These are phyloP conservation scores for Halichondria panicea DNA, from an alignment of 37 sponge, comb jelly and placozoan species.

Conservation along the genomic window DNA sequence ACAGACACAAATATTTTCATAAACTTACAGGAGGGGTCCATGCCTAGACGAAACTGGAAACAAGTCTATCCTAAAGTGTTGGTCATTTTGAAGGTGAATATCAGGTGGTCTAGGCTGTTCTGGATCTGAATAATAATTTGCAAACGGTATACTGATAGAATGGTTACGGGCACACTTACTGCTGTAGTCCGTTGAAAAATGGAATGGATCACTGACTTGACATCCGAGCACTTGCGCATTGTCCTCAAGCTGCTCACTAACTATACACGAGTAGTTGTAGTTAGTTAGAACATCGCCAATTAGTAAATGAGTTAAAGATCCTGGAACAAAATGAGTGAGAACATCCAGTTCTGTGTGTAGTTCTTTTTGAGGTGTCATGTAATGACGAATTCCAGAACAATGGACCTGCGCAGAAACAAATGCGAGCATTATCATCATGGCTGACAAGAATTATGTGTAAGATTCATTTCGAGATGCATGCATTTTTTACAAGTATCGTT, in stretches of 20 bases:
- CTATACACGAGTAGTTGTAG: conserved; percentile 37
- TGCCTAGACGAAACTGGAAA: conserved; percentile 8
- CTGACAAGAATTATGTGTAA: no score
- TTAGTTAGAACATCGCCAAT: conserved; percentile 13
- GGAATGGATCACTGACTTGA: not conserved
- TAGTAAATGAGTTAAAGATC: not conserved
- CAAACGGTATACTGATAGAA: not conserved
- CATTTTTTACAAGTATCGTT: no score
- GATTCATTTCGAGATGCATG: no score
- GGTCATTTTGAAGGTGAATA: not conserved
- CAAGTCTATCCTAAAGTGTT: not conserved
- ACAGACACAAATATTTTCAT: not conserved
- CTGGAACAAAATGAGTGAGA: not conserved
- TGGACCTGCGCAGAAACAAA: not conserved
- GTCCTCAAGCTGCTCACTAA: not conserved
- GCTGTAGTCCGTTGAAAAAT: conserved; percentile 20
- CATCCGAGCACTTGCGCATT: not conserved
- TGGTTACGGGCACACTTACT: not conserved
- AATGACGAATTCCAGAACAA: conserved; percentile 29
- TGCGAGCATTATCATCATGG: not conserved
- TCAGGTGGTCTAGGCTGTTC: conserved; percentile 12
- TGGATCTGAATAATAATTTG: conserved; percentile 1
- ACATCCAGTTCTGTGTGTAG: not conserved
- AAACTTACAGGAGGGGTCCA: conserved; percentile 28
- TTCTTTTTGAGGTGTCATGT: not conserved